Base-by-base conservation (phyloP, 1,140 invertebrate species). In the Halyomorpha halys region DNA sequence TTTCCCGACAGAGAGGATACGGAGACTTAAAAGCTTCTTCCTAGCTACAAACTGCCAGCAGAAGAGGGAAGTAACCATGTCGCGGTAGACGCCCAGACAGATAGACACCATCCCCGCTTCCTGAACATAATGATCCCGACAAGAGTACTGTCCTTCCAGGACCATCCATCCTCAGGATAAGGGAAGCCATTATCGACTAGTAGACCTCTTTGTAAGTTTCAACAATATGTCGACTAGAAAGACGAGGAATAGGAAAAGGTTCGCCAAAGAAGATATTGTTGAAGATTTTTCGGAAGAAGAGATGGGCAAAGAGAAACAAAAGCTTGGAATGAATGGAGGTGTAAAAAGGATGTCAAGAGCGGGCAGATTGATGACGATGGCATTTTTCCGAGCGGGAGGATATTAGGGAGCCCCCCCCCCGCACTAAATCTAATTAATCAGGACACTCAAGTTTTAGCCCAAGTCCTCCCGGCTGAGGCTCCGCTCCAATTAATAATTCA, bases 401-500 rank as follows among this genome's bases (percentile, higher is more conserved):
- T 49, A 49, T 49, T 49, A 49, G 47, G 11, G 47, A 1, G 21
- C n/a, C 21, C 14, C 47, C 47, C 47, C n/a, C n/a, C 47, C 14
- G 4, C 21, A 19, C 47, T 21, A 18, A 18, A 49, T 19, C 47
- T 49, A 49, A 49, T 49, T 49, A 49, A 49, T 49, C 47, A 49
- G 47, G n/a, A 19, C n/a, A 18, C 21, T 21, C 47, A 18, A 49
- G 47, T 49, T 49, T 49, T 49, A 49, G 47, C 47, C n/a, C 9
- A 39, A 39, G n/a, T 21, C 47, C 47, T 21, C 47, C 47, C n/a
- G 27, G 27, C 27, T 30, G 27, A 30, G 27, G 27, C 27, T 30
- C 27, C 16, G 47, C 5, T 11, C 47, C 47, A 49, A 49, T 49
- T 49, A 49, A 49, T 49, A 49, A 49, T 49, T 49, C 47, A 49